Percentiles rank a stretch among this genome's conserved stretches.
phyloP scores from a whole-genome alignment of 2,888 invertebrate genomes.

The Resseliella maxima region DNA sequence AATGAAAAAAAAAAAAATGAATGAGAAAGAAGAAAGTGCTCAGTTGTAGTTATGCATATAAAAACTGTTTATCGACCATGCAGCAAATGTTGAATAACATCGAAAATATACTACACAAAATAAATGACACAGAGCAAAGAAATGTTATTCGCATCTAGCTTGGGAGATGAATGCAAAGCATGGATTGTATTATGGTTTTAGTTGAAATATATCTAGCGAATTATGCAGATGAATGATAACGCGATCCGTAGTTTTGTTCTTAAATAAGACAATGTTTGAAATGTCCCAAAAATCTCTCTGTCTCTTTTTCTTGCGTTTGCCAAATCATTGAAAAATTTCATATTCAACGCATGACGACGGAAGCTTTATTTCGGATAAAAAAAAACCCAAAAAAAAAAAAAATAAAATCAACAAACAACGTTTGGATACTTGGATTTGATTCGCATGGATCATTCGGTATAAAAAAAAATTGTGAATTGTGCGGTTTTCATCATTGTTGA shows the following conservation, averaged over 20 bases:
- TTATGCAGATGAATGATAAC: constrained; percentile 38
- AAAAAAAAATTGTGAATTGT: background rate
- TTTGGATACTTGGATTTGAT: background rate
- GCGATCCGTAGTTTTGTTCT: background rate
- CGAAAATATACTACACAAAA: constrained; percentile 1
- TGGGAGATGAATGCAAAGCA: background rate
- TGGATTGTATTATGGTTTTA: background rate
- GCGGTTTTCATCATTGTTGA: constrained; percentile 6
- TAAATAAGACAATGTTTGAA: background rate
- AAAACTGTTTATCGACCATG: constrained; percentile 23
- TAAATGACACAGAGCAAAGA: background rate
- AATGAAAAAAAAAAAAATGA: background rate
- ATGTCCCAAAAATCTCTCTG: background rate
- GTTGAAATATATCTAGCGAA: background rate
- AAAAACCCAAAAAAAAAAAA: background rate
- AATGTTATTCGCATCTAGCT: background rate
- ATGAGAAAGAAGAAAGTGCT: too few species aligned
- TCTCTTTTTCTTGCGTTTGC: background rate
- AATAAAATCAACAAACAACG: background rate
- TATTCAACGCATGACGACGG: background rate
- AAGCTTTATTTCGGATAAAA: background rate
- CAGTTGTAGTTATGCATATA: constrained; percentile 25
- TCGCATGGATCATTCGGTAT: background rate
- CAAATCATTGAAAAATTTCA: background rate
- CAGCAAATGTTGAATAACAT: constrained; percentile 1